phyloP scores from a whole-genome alignment of 2,113 vertebrate species.

The Caranx melampygus region DNA sequence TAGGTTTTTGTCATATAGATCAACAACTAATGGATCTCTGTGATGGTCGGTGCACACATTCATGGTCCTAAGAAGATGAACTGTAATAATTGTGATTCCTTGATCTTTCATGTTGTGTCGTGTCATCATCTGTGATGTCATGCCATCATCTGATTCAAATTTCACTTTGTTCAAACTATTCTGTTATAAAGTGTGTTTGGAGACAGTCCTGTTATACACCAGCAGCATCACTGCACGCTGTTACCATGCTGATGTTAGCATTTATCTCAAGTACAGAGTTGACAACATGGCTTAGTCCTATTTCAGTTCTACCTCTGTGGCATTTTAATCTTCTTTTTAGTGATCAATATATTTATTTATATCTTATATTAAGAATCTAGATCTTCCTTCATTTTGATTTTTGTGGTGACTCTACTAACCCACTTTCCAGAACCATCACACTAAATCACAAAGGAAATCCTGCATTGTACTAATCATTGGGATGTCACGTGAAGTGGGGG shows the following conservation, averaged over 20 bases:
- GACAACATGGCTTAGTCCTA: background rate
- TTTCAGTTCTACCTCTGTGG: background rate
- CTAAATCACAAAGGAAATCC: constrained; percentile 8
- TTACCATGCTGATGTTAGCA: no score
- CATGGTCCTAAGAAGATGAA: no score
- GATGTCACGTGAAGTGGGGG: background rate
- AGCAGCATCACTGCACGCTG: background rate
- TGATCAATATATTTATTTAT: background rate
- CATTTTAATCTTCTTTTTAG: background rate
- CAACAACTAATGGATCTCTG: no score
- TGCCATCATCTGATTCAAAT: background rate
- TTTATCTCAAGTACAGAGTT: no score
- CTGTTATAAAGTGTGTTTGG: background rate
- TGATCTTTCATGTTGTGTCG: no score
- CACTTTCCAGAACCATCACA: background rate
- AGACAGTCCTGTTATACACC: background rate
- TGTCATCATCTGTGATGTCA: no score
- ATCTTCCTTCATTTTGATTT: background rate
- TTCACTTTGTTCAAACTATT: background rate
- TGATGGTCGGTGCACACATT: no score
- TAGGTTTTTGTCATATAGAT: no score
- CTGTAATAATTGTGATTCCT: no score
- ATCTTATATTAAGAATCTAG: background rate
- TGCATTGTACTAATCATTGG: constrained; percentile 21
- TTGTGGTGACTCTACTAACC: background rate